These are phyloP conservation scores for Acanthopagrus latus DNA, from an alignment of 2,797 vertebrate genomes.

Conservation along the genomic window DNA sequence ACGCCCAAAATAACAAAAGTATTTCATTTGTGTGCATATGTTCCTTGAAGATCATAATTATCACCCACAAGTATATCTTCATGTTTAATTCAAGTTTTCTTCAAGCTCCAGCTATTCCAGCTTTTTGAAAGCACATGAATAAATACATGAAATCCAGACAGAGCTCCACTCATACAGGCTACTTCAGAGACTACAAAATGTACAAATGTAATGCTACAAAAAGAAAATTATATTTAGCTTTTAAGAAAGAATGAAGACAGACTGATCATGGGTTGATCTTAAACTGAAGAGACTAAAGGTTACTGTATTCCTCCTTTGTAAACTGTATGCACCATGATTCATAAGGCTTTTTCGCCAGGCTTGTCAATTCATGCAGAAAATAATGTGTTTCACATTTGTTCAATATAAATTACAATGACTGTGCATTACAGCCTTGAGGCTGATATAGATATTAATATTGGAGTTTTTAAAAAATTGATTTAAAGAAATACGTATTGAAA, in stretches of 20 bases:
- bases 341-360: background rate
- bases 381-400: background rate
- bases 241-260: background rate
- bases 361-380: background rate
- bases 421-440: too few species aligned
- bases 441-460: too few species aligned
- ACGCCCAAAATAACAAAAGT: background rate
- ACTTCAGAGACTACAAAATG: background rate
- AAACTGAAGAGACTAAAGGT: background rate
- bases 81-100: too few species aligned
- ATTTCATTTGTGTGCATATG: slow-evolving; percentile 46
- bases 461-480: too few species aligned
- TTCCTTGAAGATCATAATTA: slow-evolving; percentile 14
- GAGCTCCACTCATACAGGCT: background rate
- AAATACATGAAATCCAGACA: background rate
- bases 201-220: too few species aligned
- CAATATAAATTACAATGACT: background rate
- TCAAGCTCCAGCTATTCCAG: background rate
- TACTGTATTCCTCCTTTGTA: background rate
- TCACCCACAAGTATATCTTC: background rate
- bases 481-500: too few species aligned
- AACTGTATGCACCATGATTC: background rate
- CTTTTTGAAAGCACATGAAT: background rate
- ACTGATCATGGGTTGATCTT: background rate
- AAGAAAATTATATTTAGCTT: background rate